Evolutionary conservation across 1,140 invertebrate species (phyloP).

Genomic region (Pectinophora gossypiella): DNA sequence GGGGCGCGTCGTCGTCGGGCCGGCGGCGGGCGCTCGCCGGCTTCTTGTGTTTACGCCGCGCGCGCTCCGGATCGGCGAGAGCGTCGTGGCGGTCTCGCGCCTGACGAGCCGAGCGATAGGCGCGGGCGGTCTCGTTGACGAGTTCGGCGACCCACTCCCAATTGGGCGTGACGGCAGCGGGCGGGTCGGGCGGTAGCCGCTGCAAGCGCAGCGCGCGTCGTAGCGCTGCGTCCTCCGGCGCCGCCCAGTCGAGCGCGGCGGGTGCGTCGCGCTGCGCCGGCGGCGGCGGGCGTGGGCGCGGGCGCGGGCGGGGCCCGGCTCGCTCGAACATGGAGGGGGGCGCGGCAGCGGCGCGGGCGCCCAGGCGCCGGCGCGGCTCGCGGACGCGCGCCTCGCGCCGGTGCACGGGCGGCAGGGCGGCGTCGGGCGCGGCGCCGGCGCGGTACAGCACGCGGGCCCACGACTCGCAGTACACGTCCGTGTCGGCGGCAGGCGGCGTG

Average conservation of each 20-base stretch:
- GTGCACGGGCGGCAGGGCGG: slow-evolving; percentile 81
- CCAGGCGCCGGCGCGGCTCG: slow-evolving; percentile 79
- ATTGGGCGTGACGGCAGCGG: slow-evolving; percentile 88
- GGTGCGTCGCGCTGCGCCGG: slow-evolving; percentile 78
- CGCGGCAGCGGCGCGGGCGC: slow-evolving; percentile 76
- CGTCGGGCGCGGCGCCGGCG: slow-evolving; percentile 86
- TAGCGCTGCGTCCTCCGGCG: slow-evolving; percentile 92
- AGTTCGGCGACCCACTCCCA: slow-evolving; percentile 97
- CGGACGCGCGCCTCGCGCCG: slow-evolving; percentile 65
- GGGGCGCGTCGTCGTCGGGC: slow-evolving; percentile 74
- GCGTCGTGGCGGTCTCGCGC: slow-evolving; percentile 92
- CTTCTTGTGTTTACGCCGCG: slow-evolving; percentile 86
- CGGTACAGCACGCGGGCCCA: slow-evolving; percentile 92
- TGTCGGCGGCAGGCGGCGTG: slow-evolving; percentile 93
- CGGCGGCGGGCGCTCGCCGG: slow-evolving; percentile 79
- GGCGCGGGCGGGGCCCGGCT: slow-evolving; percentile 77
- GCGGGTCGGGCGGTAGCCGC: slow-evolving; percentile 44
- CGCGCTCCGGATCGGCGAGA: slow-evolving; percentile 91
- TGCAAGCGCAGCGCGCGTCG: slow-evolving; percentile 90
- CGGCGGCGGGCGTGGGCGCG: slow-evolving; percentile 32
- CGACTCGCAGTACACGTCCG: slow-evolving; percentile 93
- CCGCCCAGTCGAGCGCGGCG: slow-evolving; percentile 88
- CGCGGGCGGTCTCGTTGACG: slow-evolving; percentile 91
- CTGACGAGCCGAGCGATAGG: slow-evolving; percentile 93
- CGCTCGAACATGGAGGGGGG: slow-evolving; percentile 79